Conservation (phyloP, 2,797 vertebrate genomes). For the Chelonia mydas region DNA sequence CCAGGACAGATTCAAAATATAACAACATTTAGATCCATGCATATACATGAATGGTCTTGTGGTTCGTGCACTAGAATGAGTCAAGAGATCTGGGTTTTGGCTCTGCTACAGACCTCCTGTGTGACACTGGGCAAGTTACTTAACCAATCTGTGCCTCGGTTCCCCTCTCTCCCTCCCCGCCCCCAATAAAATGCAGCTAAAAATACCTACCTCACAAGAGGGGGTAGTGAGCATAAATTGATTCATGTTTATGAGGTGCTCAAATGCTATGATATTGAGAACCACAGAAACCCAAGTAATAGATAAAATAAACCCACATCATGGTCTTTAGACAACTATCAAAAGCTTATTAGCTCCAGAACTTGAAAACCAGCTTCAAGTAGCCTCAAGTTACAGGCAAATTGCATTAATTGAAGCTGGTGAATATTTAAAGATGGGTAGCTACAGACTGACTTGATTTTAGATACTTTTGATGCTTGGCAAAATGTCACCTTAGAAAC, state of each 20-base stretch:
- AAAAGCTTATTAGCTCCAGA: conserved; percentile 59
- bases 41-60: background rate
- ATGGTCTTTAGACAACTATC: conserved; percentile 52
- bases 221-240: conserved; percentile 6
- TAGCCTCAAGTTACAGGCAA: conserved; percentile 30
- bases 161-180: background rate
- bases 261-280: background rate
- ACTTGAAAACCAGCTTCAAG: background rate
- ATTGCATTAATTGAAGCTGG: conserved; percentile 44
- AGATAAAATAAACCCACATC: conserved; percentile 31
- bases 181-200: too few species aligned
- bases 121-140: background rate
- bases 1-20: background rate
- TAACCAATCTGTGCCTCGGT: background rate
- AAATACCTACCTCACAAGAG: background rate
- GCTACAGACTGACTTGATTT: conserved; percentile 40
- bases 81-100: background rate
- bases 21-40: conserved; percentile 12
- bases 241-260: background rate
- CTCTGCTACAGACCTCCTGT: background rate
- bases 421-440: conserved; percentile 40
- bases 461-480: conserved; percentile 29
- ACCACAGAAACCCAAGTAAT: conserved; percentile 20
- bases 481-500: conserved; percentile 49
- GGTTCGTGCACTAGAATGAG: background rate